Conservation (phyloP, 2,888 invertebrate genomes). For the Platycheirus rosarum region DNA sequence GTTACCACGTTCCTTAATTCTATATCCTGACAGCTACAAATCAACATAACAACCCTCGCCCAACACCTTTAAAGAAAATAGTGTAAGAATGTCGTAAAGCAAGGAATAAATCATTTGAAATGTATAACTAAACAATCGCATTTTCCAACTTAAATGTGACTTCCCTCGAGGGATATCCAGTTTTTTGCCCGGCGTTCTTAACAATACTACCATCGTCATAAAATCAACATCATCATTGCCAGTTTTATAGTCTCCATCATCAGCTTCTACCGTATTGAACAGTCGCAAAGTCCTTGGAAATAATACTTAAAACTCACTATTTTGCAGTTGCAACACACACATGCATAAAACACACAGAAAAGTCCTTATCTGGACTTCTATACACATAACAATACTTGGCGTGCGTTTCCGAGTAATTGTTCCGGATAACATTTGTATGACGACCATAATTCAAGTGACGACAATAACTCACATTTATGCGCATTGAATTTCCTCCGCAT, state of each 20-base stretch:
- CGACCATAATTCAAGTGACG: constrained; percentile 73
- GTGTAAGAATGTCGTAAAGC: neutral
- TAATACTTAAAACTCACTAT: constrained; percentile 40
- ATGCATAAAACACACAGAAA: constrained; percentile 9
- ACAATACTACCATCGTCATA: constrained; percentile 5
- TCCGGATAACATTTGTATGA: constrained; percentile 73
- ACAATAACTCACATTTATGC: constrained; percentile 73
- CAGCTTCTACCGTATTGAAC: constrained; percentile 20
- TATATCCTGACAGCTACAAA: no score
- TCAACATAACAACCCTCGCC: no score
- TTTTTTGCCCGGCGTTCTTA: constrained; percentile 28
- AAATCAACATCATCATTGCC: constrained; percentile 23
- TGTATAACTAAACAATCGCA: constrained; percentile 71
- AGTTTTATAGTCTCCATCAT: constrained; percentile 25
- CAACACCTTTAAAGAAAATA: no score
- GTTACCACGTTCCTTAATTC: no score
- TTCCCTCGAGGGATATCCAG: constrained; percentile 59
- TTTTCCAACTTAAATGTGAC: constrained; percentile 65
- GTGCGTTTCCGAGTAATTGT: constrained; percentile 71
- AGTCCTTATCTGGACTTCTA: constrained; percentile 34
- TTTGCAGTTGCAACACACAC: constrained; percentile 39
- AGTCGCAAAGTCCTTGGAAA: constrained; percentile 37
- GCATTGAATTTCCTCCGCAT: constrained; percentile 72
- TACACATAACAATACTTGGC: constrained; percentile 53
- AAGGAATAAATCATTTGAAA: constrained; percentile 61